phyloP scores from a whole-genome alignment of 2,113 vertebrate species.

The Actinemys pallida region DNA sequence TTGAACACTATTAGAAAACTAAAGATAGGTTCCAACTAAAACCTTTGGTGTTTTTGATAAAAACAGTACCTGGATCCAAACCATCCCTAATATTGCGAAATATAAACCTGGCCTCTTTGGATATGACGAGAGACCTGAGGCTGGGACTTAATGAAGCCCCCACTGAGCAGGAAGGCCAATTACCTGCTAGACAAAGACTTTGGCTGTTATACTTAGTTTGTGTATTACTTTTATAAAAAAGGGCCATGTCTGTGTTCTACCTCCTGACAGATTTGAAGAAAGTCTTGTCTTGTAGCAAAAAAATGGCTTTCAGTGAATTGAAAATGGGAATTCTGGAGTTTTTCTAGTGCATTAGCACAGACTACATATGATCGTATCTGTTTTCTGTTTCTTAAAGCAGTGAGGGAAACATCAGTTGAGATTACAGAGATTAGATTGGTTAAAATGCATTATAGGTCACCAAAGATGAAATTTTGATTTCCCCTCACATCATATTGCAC shows the following conservation, averaged over 20 bases:
- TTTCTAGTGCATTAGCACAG: background rate
- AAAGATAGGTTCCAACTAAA: background rate
- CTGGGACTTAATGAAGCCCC: background rate
- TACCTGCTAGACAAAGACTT: background rate
- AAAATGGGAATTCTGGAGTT: background rate
- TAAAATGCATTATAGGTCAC: background rate
- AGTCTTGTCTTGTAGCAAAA: background rate
- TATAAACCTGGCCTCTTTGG: background rate
- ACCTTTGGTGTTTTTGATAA: background rate
- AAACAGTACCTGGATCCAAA: background rate
- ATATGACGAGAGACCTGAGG: background rate
- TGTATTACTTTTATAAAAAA: background rate
- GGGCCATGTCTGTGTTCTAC: background rate
- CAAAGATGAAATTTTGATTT: conserved; percentile 7
- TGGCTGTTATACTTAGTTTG: background rate
- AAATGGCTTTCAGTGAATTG: conserved; percentile 3
- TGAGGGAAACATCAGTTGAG: background rate
- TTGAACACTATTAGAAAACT: background rate
- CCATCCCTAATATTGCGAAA: background rate
- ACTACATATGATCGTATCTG: background rate
- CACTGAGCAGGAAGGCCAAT: background rate
- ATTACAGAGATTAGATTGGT: background rate
- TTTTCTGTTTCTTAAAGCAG: background rate
- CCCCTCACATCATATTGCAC: background rate
- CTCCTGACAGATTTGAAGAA: background rate